Evolutionary conservation across 2,888 invertebrate genomes (phyloP).

Genomic region (Cryptops parisi): DNA sequence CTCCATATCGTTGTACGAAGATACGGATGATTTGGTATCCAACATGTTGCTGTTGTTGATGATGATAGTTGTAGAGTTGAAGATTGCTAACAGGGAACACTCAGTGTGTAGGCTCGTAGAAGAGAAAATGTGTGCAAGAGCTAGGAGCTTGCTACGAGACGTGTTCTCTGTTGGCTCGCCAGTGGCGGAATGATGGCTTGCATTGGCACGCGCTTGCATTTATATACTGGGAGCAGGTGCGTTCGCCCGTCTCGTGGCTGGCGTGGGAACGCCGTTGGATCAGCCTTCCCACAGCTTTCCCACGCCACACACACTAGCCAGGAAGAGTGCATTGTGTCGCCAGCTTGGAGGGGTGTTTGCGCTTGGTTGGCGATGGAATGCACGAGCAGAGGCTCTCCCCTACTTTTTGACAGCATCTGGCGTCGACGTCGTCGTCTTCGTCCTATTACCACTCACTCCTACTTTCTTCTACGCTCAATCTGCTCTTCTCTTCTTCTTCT

Average conservation of each 20-base stretch:
- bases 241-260: slow-evolving; percentile 13
- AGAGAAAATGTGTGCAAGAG: no score
- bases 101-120: no score
- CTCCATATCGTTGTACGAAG: slow-evolving; percentile 7
- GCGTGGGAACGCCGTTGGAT: slow-evolving; percentile 9
- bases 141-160: slow-evolving; percentile 1
- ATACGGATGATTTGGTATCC: not conserved
- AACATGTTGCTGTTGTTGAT: not conserved
- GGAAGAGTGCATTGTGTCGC: slow-evolving; percentile 12
- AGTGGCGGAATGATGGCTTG: slow-evolving; percentile 12
- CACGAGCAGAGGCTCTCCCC: no score
- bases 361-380: slow-evolving; percentile 11
- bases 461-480: no score
- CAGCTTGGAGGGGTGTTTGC: slow-evolving; percentile 9
- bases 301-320: slow-evolving; percentile 8
- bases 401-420: no score
- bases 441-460: no score
- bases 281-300: slow-evolving; percentile 9
- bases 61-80: not conserved
- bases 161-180: not conserved
- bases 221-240: slow-evolving; percentile 13
- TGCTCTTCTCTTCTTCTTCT: no score
- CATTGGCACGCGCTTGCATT: slow-evolving; percentile 5
- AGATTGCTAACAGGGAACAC: no score
- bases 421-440: no score